Evolutionary conservation across 2,113 vertebrate genomes (phyloP).

Genomic region (Macroglossus sobrinus): DNA sequence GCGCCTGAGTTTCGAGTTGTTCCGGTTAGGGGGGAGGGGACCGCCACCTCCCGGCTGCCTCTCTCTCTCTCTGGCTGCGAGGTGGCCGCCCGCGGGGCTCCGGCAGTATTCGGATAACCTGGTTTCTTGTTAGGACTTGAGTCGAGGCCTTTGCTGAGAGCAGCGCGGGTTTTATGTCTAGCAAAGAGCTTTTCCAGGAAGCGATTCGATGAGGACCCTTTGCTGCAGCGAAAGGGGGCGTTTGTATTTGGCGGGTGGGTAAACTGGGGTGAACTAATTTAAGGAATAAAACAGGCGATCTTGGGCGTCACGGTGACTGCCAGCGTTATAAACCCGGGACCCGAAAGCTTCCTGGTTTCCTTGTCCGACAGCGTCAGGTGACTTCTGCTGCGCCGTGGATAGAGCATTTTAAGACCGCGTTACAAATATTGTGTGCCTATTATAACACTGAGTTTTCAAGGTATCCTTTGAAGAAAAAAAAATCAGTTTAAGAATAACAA

Average conservation of each 20-base stretch:
- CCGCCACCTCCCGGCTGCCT: rapidly evolving
- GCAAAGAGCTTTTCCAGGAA: background rate
- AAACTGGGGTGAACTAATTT: background rate
- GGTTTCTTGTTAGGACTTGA: background rate
- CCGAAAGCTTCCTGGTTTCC: background rate
- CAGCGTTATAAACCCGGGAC: rapidly evolving
- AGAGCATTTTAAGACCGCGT: background rate
- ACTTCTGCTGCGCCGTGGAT: background rate
- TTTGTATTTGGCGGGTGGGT: background rate
- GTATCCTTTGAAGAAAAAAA: background rate
- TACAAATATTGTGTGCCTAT: background rate
- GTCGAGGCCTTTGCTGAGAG: background rate
- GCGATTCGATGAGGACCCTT: background rate
- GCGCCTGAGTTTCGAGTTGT: background rate
- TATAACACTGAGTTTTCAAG: background rate
- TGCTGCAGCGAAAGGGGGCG: background rate
- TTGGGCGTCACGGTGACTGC: background rate
- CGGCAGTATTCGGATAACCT: background rate
- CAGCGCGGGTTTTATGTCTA: background rate
- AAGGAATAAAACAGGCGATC: background rate
- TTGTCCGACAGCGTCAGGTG: background rate
- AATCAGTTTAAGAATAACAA: background rate
- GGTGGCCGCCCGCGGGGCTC: background rate
- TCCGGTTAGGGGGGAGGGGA: background rate
- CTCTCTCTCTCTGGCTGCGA: too few relatives aligned